Evolutionary conservation across 2,888 invertebrate genomes (phyloP).

Genomic region (Tenthredo amoena): DNA sequence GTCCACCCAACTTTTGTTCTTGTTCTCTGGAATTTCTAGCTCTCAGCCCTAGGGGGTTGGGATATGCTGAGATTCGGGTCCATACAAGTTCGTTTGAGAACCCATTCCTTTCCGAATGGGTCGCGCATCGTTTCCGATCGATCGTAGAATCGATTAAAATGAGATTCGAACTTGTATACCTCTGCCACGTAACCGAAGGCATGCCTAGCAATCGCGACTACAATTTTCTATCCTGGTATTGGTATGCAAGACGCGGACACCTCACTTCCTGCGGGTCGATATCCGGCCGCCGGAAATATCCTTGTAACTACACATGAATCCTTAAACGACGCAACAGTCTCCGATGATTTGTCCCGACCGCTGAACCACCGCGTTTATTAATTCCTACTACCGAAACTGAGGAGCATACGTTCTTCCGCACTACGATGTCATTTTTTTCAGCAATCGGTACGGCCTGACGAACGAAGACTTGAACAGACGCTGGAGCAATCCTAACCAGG

Average conservation of each 20-base stretch:
- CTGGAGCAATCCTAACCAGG: slow-evolving; percentile 89
- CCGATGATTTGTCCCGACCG: slow-evolving; percentile 36
- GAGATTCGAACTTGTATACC: slow-evolving; percentile 46
- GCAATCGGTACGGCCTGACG: slow-evolving; percentile 90
- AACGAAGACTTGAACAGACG: slow-evolving; percentile 92
- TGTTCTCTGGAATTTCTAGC: background rate
- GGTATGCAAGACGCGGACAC: slow-evolving; percentile 72
- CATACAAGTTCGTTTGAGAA: slow-evolving; percentile 26
- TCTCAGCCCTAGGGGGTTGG: background rate
- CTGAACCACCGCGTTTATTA: background rate
- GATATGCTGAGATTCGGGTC: background rate
- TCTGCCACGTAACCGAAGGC: slow-evolving; percentile 33
- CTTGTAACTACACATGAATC: slow-evolving; percentile 73
- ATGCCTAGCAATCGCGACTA: slow-evolving; percentile 45
- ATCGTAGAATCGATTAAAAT: slow-evolving; percentile 46
- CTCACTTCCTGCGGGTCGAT: slow-evolving; percentile 71
- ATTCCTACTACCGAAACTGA: background rate
- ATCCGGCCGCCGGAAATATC: slow-evolving; percentile 76
- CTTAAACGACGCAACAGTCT: slow-evolving; percentile 67
- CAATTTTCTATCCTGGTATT: slow-evolving; percentile 63
- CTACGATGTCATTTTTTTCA: slow-evolving; percentile 68
- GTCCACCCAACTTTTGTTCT: background rate
- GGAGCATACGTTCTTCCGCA: background rate
- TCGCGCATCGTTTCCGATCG: slow-evolving; percentile 44
- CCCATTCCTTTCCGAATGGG: background rate